phyloP scores from a whole-genome alignment of 1,140 invertebrate species.

The Panagrolaimus sp. region DNA sequence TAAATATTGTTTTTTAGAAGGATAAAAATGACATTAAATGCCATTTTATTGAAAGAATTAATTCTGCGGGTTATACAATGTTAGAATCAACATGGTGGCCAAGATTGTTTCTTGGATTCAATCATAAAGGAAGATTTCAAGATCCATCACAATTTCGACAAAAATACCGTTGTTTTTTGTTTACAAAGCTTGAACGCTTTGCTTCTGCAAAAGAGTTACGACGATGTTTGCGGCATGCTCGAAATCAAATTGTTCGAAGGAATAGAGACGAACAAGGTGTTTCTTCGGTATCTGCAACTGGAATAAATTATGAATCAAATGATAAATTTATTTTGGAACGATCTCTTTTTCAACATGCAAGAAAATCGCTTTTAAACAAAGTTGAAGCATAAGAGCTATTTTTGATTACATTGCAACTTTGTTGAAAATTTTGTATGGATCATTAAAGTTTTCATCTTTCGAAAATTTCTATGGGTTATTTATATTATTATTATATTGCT shows the following conservation, averaged over 20 bases:
- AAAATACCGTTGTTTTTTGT: slow-evolving; percentile 8
- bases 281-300: not conserved
- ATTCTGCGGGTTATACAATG: slow-evolving; percentile 13
- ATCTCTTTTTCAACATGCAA: slow-evolving; percentile 1
- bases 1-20: not conserved
- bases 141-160: slow-evolving; percentile 3
- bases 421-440: too few relatives aligned
- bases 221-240: not conserved
- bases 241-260: not conserved
- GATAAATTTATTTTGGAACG: not conserved
- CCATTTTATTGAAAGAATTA: slow-evolving; percentile 19
- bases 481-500: too few relatives aligned
- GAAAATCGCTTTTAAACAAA: not conserved
- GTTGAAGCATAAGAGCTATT: not conserved
- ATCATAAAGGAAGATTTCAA: slow-evolving; percentile 23
- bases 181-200: slow-evolving; percentile 2
- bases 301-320: not conserved
- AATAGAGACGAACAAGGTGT: slow-evolving; percentile 7
- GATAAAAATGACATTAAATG: slow-evolving; percentile 19
- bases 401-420: too few relatives aligned
- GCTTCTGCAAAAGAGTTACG: not conserved
- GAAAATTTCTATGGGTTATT: too few relatives aligned
- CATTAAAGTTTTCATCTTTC: too few relatives aligned
- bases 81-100: slow-evolving; percentile 20
- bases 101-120: slow-evolving; percentile 16